These are phyloP conservation scores for Drosophila saltans DNA, from an alignment of 1,140 invertebrate species.

Conservation along the genomic window DNA sequence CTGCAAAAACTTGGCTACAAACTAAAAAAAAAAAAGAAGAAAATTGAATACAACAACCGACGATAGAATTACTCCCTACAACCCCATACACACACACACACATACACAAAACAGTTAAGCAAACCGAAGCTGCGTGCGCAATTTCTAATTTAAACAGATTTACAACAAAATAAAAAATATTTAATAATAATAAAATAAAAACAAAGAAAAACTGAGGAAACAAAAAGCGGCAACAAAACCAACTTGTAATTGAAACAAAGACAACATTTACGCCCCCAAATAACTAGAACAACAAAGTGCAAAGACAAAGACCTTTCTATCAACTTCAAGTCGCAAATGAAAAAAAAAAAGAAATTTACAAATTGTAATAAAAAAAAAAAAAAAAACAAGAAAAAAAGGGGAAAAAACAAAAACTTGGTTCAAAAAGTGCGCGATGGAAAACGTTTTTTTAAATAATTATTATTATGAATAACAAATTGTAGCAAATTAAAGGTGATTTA, in stretches of 20 bases:
- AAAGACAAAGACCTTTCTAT: constrained; percentile 54
- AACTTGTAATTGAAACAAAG: constrained; percentile 58
- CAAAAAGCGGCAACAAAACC: constrained; percentile 44
- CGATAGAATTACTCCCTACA: constrained; percentile 27
- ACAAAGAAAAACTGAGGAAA: constrained; percentile 29
- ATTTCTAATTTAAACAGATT: constrained; percentile 77
- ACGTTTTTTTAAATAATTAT: constrained; percentile 55
- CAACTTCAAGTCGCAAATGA: constrained; percentile 11
- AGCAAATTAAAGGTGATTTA: constrained; percentile 79
- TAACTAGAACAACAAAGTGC: constrained; percentile 52
- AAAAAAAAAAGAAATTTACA: constrained; percentile 16
- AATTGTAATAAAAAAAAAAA: constrained; percentile 16
- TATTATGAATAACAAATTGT: constrained; percentile 77
- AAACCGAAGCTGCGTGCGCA: constrained; percentile 79
- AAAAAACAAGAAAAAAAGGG: constrained; percentile 19
- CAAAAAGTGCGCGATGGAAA: constrained; percentile 50
- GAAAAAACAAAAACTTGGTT: constrained; percentile 12
- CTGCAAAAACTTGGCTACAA: constrained; percentile 50
- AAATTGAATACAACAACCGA: constrained; percentile 11
- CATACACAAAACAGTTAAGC: constrained; percentile 59
- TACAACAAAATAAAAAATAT: constrained; percentile 53
- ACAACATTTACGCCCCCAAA: constrained; percentile 44
- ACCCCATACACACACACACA: constrained; percentile 14
- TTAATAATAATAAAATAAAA: constrained; percentile 44
- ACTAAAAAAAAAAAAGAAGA: constrained; percentile 30